These are phyloP conservation scores for Sialis lutaria DNA, from an alignment of 2,888 invertebrate genomes.

Conservation along the genomic window DNA sequence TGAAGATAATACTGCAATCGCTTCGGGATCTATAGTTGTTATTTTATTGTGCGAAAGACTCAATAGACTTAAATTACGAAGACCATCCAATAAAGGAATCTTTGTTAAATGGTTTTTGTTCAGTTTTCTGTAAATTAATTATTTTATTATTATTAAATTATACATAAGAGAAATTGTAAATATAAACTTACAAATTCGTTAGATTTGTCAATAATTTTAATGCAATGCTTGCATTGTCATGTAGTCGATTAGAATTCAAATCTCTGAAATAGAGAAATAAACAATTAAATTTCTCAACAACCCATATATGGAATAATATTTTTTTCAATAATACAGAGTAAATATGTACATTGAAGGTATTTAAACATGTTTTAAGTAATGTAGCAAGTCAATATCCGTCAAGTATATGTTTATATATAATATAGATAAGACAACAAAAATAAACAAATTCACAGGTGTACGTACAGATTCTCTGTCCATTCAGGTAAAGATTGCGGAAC, in stretches of 20 bases:
- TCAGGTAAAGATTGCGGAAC: slow-evolving; percentile 54
- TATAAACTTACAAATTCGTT: slow-evolving; percentile 29
- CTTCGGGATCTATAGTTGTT: slow-evolving; percentile 22
- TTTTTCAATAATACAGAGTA: no score
- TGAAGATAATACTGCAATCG: slow-evolving; percentile 30
- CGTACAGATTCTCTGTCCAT: slow-evolving; percentile 64
- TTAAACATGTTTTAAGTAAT: no score
- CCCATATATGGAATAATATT: no score
- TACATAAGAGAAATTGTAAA: neutral
- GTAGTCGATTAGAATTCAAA: slow-evolving; percentile 35
- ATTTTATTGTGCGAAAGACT: slow-evolving; percentile 30
- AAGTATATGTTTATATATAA: neutral
- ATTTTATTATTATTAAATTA: neutral
- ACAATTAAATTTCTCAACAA: no score
- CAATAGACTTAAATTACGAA: slow-evolving; percentile 7
- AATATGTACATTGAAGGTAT: no score
- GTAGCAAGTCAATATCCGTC: no score
- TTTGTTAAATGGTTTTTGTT: slow-evolving; percentile 36
- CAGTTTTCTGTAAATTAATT: slow-evolving; percentile 25
- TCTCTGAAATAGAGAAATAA: slow-evolving; percentile 26
- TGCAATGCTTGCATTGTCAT: slow-evolving; percentile 27
- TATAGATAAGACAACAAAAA: slow-evolving; percentile 5
- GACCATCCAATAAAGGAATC: slow-evolving; percentile 28
- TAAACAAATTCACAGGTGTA: slow-evolving; percentile 15
- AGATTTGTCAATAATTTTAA: slow-evolving; percentile 28